Conservation (phyloP, 2,888 invertebrate genomes). For the Odontomyia ornata region DNA sequence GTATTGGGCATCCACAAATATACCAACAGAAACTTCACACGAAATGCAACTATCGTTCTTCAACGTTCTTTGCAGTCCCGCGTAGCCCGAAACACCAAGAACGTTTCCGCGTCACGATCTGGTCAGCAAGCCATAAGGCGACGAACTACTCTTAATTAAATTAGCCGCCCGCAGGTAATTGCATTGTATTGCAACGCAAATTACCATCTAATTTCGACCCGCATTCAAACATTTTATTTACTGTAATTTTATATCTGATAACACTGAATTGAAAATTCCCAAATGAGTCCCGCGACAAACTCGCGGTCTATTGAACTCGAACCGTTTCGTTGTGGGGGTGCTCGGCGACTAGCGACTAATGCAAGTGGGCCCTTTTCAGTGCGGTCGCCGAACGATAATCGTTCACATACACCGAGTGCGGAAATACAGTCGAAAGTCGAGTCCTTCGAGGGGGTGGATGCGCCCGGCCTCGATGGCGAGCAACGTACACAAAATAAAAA, state of each 20-base stretch:
- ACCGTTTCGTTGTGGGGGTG: slow-evolving; percentile 37
- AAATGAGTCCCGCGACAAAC: background rate
- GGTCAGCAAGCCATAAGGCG: background rate
- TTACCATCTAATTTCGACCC: background rate
- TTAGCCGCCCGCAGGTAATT: slow-evolving; percentile 27
- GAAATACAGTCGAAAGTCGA: slow-evolving; percentile 20
- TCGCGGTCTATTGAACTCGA: background rate
- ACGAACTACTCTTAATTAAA: background rate
- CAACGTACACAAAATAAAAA: slow-evolving; percentile 34
- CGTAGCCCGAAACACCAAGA: background rate
- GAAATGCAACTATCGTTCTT: background rate
- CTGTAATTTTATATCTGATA: background rate
- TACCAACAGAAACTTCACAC: background rate
- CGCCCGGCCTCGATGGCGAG: background rate
- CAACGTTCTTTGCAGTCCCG: background rate
- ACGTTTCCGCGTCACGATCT: background rate
- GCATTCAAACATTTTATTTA: slow-evolving; percentile 16
- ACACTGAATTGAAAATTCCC: background rate
- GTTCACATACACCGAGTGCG: slow-evolving; percentile 23
- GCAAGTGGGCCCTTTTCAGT: background rate
- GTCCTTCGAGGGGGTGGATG: slow-evolving; percentile 27
- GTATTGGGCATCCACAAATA: too few relatives aligned
- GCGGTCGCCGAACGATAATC: slow-evolving; percentile 30
- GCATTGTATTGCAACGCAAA: slow-evolving; percentile 4
- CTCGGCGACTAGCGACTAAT: slow-evolving; percentile 26